phyloP scores from a whole-genome alignment of 2,797 vertebrate genomes.

The Adelosebastes latens region DNA sequence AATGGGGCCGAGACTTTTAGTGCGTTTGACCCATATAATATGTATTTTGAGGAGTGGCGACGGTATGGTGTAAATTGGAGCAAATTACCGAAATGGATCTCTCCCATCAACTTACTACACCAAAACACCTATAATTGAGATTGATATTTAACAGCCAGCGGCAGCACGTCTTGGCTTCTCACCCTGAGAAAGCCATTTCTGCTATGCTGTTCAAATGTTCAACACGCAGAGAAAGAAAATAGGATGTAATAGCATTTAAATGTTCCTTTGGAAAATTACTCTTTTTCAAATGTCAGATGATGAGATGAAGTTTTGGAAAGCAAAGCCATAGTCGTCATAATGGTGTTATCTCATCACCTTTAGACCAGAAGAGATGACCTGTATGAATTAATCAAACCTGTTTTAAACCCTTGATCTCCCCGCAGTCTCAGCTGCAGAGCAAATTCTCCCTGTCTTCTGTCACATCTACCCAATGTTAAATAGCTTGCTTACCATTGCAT shows the following conservation, averaged over 20 bases:
- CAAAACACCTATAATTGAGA: conserved; percentile 24
- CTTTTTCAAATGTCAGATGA: conserved; percentile 25
- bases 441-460: neutral
- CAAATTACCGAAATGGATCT: neutral
- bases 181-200: neutral
- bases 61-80: conserved; percentile 8
- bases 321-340: neutral
- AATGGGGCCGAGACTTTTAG: conserved; percentile 16
- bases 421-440: too few species aligned
- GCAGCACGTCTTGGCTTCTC: conserved; percentile 8
- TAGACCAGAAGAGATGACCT: neutral
- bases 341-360: neutral
- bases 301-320: neutral
- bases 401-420: neutral
- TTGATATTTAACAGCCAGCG: conserved; percentile 26
- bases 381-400: neutral
- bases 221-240: neutral
- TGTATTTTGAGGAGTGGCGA: conserved; percentile 4
- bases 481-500: too few species aligned
- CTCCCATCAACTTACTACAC: neutral
- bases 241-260: neutral
- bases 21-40: conserved; percentile 27
- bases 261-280: conserved; percentile 10
- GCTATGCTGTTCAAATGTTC: conserved; percentile 15
- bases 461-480: neutral